Evolutionary conservation across 2,797 vertebrate genomes (phyloP).

Genomic region (Kryptolebias ocellatus): DNA sequence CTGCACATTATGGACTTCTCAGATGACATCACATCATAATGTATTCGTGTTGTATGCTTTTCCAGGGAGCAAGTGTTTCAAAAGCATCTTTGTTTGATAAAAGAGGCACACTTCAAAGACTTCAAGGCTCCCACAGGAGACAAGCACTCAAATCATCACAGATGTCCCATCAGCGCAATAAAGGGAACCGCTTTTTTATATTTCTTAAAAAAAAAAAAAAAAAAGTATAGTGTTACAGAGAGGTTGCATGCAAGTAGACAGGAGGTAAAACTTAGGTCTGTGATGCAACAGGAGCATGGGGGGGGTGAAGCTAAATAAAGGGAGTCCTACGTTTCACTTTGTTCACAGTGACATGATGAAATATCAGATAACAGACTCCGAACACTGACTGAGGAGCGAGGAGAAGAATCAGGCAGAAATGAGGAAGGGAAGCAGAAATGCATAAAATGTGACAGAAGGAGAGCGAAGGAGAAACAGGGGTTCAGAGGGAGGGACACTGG

Average conservation of each 20-base stretch:
- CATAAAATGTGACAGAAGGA: conserved; percentile 67
- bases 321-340: conserved; percentile 63
- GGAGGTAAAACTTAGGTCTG: conserved; percentile 41
- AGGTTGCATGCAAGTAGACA: conserved; percentile 61
- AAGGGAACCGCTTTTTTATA: conserved; percentile 17
- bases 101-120: conserved; percentile 33
- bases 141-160: conserved; percentile 14
- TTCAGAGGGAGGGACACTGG: conserved; percentile 68
- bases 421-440: conserved; percentile 55
- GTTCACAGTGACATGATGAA: conserved; percentile 73
- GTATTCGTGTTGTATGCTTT: conserved; percentile 24
- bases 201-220: conserved; percentile 13
- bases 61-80: background rate
- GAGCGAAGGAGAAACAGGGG: conserved; percentile 58
- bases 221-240: conserved; percentile 55
- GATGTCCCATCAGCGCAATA: conserved; percentile 25
- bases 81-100: conserved; percentile 34
- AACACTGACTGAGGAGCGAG: conserved; percentile 39
- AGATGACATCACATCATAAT: conserved; percentile 55
- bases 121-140: conserved; percentile 24
- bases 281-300: conserved; percentile 69
- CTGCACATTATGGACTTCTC: conserved; percentile 55
- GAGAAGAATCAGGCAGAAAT: conserved; percentile 43
- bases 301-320: conserved; percentile 34
- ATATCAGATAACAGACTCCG: conserved; percentile 64